Evolutionary conservation across 2,113 vertebrate genomes (phyloP).

Genomic region (Sinocyclocheilus rhinocerous): DNA sequence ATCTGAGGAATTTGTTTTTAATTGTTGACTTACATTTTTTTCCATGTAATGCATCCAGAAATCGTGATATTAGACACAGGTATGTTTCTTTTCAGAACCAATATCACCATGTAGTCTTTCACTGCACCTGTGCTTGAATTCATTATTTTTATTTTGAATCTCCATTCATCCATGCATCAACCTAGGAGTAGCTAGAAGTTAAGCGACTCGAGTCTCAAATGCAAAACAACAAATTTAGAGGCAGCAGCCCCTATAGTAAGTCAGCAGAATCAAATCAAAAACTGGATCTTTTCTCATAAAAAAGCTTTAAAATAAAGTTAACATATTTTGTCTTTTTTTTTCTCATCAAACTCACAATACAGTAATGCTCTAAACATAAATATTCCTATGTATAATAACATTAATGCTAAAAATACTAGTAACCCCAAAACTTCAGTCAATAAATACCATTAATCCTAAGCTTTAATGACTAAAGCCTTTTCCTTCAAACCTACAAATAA

Average conservation of each 20-base stretch:
- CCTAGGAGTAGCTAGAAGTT: not conserved
- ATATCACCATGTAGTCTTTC: not conserved
- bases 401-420: not conserved
- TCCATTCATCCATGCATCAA: constrained; percentile 26
- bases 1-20: constrained; percentile 45
- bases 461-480: not conserved
- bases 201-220: constrained; percentile 15
- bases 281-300: not conserved
- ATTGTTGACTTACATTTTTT: constrained; percentile 54
- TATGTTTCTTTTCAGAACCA: constrained; percentile 70
- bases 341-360: too few relatives aligned
- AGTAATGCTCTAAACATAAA: not conserved
- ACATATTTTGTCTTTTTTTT: too few relatives aligned
- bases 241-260: constrained; percentile 7
- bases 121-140: constrained; percentile 16
- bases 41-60: constrained; percentile 77
- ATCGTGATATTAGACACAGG: constrained; percentile 98
- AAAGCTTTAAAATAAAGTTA: not conserved
- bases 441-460: not conserved
- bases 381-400: not conserved
- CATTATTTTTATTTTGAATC: constrained; percentile 8
- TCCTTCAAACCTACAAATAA: not conserved
- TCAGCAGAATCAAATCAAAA: not conserved
- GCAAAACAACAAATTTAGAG: not conserved
- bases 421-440: not conserved